These are phyloP conservation scores for Leptinotarsa defecta DNA, from an alignment of 1,140 invertebrate species.

Conservation along the genomic window DNA sequence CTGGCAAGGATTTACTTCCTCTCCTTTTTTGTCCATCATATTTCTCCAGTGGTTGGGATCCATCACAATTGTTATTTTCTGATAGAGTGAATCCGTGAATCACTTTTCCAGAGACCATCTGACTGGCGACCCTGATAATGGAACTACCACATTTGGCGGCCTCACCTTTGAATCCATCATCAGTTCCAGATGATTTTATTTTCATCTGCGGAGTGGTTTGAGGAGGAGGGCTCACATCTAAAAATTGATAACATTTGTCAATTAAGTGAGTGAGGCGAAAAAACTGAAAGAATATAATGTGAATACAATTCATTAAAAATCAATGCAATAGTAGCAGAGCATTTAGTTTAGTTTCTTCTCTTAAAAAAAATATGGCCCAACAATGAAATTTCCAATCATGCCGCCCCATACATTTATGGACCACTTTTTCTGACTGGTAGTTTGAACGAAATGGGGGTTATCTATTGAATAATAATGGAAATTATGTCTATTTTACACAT, in stretches of 20 bases:
- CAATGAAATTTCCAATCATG: too few species aligned
- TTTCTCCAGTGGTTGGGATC: constrained; percentile 36
- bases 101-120: constrained; percentile 67
- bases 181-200: constrained; percentile 65
- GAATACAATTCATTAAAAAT: not conserved
- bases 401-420: too few species aligned
- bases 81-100: constrained; percentile 45
- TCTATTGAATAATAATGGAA: too few species aligned
- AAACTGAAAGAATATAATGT: not conserved
- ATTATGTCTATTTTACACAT: too few species aligned
- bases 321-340: too few species aligned
- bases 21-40: constrained; percentile 58
- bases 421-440: too few species aligned
- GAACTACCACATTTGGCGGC: constrained; percentile 72
- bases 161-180: constrained; percentile 73
- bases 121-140: constrained; percentile 72
- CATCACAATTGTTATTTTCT: constrained; percentile 48
- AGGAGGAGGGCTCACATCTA: constrained; percentile 25
- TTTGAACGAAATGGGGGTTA: too few species aligned
- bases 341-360: too few species aligned
- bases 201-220: constrained; percentile 37
- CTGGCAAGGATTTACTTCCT: constrained; percentile 72
- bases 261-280: too few species aligned
- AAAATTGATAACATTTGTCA: not conserved
- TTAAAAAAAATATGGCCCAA: too few species aligned